These are phyloP conservation scores for Meda fulgida DNA, from an alignment of 2,797 vertebrate genomes.

Conservation along the genomic window DNA sequence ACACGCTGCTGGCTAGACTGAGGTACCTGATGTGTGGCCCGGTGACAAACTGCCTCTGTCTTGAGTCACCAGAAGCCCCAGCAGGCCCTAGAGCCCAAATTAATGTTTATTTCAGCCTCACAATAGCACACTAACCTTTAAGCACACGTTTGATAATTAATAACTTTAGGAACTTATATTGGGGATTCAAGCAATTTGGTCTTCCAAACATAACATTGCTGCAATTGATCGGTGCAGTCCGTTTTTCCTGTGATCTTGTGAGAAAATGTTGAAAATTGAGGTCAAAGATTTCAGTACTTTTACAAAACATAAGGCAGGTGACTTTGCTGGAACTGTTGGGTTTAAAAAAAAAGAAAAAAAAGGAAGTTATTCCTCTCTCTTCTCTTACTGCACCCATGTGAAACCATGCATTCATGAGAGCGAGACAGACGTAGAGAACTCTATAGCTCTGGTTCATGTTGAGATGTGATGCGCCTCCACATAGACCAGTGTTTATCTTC, in stretches of 20 bases:
- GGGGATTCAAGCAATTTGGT: constrained; percentile 68
- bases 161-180: constrained; percentile 67
- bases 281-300: constrained; percentile 62
- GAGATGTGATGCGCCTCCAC: constrained; percentile 77
- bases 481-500: constrained; percentile 82
- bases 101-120: constrained; percentile 76
- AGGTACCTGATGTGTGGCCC: constrained; percentile 73
- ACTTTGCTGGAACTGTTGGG: constrained; percentile 54
- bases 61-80: constrained; percentile 70
- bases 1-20: constrained; percentile 71
- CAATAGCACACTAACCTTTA: constrained; percentile 78
- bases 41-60: constrained; percentile 76
- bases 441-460: constrained; percentile 74
- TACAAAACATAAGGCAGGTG: constrained; percentile 57
- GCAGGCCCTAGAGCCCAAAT: constrained; percentile 71
- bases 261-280: constrained; percentile 63
- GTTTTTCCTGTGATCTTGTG: constrained; percentile 53
- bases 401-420: constrained; percentile 56
- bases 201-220: constrained; percentile 58
- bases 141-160: constrained; percentile 80
- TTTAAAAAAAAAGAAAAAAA: neutral
- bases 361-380: constrained; percentile 54
- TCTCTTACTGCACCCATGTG: constrained; percentile 49
- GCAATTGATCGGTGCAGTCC: constrained; percentile 60
- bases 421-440: constrained; percentile 78